Conservation (phyloP, 2,797 vertebrate species). For the Gastrophryne carolinensis region DNA sequence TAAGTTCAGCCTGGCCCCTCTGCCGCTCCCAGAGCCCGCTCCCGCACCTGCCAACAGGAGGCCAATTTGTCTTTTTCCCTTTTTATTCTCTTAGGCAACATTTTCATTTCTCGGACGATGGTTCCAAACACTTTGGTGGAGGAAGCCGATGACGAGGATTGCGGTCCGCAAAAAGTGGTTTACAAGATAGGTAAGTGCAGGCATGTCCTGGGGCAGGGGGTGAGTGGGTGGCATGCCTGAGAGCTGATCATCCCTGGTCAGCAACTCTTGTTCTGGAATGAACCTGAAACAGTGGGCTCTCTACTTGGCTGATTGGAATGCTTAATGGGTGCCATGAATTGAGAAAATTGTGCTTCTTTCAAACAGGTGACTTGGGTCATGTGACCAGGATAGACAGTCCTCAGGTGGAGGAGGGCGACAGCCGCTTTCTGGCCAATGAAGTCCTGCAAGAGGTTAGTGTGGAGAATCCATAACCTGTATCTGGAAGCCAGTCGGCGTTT, state of each 20-base stretch:
- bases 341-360: neutral
- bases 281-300: too few species aligned
- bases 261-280: too few species aligned
- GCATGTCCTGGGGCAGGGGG: too few species aligned
- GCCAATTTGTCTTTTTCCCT: too few species aligned
- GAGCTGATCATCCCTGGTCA: neutral
- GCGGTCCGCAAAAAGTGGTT: slow-evolving; percentile 76
- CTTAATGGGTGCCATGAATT: too few species aligned
- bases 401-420: slow-evolving; percentile 97
- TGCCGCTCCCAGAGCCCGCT: too few species aligned
- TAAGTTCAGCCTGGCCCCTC: slow-evolving; percentile 62
- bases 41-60: too few species aligned
- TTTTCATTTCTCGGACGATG: slow-evolving; percentile 90
- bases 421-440: slow-evolving; percentile 94
- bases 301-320: too few species aligned
- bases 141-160: slow-evolving; percentile 91
- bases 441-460: slow-evolving; percentile 89
- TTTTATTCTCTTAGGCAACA: slow-evolving; percentile 84
- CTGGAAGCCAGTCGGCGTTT: too few species aligned
- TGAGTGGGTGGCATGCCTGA: neutral
- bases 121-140: slow-evolving; percentile 73
- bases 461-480: too few species aligned
- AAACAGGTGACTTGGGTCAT: slow-evolving; percentile 91
- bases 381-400: slow-evolving; percentile 92
- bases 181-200: slow-evolving; percentile 90